Evolutionary conservation across 2,888 invertebrate genomes (phyloP), one percentile per base, ranked within the genome.

Genomic region (Strigamia maritima): DNA sequence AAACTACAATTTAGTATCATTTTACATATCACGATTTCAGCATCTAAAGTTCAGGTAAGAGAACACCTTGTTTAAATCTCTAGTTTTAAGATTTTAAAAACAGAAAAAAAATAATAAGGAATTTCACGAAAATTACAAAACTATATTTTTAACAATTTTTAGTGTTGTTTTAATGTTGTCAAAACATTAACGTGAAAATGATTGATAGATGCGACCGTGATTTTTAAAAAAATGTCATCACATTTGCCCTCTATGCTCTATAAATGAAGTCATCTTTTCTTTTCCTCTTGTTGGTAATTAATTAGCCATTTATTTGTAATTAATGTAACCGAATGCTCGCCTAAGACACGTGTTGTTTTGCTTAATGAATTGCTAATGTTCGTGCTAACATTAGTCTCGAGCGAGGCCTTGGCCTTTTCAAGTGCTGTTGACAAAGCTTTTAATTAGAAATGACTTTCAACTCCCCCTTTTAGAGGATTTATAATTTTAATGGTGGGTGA

Each of bases 261-360:
- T n/a, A 70, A 70, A 70, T 70, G 26, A 70, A 70, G 70, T n/a
- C 28, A 70, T 70, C 70, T 70, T 28, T 70, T 70, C 70, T 28
- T 70, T 28, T 70, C 70, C 70, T n/a, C 70, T 70, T 70, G 70
- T 70, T 70, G 70, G 70, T 70, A 70, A 70, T 70, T 70, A 70
- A 70, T 70, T 70, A 70, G 70, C 70, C 70, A 70, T 70, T 70
- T 70, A 70, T 70, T 70, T 70, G 70, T 70, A 70, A 70, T 70
- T 70, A 70, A 70, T 70, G 70, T 70, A 70, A 70, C 70, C 70
- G 70, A 70, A 70, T 70, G 70, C 70, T 70, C 70, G 70, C 24
- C 70, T 70, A 70, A 70, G 70, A 70, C 70, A 70, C 70, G 70
- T 70, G 70, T 70, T 70, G 70, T 70, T 70, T 70, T 70, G 70